Conservation (phyloP, 2,113 vertebrate species). For the Silurus meridionalis region DNA sequence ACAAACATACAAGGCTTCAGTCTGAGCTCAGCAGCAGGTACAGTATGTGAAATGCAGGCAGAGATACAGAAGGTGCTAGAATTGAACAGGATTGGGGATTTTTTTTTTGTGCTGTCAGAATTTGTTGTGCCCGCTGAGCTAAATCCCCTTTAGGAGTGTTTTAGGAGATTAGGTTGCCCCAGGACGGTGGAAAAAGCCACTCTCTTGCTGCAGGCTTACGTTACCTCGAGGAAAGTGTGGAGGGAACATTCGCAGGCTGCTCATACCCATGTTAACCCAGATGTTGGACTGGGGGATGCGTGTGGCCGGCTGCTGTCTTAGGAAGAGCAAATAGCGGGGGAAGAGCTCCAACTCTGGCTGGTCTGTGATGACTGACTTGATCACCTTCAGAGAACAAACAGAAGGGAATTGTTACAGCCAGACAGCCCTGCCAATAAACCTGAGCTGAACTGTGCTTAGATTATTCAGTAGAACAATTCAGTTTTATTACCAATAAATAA, state of each 20-base stretch:
- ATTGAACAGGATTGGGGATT: slow-evolving; percentile 46
- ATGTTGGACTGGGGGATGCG: slow-evolving; percentile 96
- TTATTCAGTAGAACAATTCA: background rate
- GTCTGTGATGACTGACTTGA: slow-evolving; percentile 81
- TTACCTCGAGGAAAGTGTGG: slow-evolving; percentile 95
- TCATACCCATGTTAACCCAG: slow-evolving; percentile 99
- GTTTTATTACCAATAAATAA: background rate
- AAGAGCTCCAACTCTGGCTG: slow-evolving; percentile 89
- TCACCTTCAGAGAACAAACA: slow-evolving; percentile 76
- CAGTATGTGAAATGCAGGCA: background rate
- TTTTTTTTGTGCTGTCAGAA: slow-evolving; percentile 22
- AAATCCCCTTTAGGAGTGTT: slow-evolving; percentile 16
- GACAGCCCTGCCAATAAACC: background rate
- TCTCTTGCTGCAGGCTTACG: slow-evolving; percentile 98
- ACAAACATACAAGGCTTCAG: slow-evolving; percentile 19
- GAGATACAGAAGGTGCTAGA: slow-evolving; percentile 14
- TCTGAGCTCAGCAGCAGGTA: background rate
- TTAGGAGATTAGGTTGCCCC: slow-evolving; percentile 47
- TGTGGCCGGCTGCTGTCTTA: slow-evolving; percentile 91
- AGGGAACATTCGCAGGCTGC: slow-evolving; percentile 97
- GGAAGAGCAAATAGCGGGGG: slow-evolving; percentile 92
- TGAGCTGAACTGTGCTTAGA: background rate
- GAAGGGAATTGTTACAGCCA: background rate
- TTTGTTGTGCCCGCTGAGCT: slow-evolving; percentile 15
- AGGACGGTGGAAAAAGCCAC: slow-evolving; percentile 52